These are phyloP conservation scores for Sarcophaga variegata DNA, from an alignment of 2,888 invertebrate species.

Conservation along the genomic window DNA sequence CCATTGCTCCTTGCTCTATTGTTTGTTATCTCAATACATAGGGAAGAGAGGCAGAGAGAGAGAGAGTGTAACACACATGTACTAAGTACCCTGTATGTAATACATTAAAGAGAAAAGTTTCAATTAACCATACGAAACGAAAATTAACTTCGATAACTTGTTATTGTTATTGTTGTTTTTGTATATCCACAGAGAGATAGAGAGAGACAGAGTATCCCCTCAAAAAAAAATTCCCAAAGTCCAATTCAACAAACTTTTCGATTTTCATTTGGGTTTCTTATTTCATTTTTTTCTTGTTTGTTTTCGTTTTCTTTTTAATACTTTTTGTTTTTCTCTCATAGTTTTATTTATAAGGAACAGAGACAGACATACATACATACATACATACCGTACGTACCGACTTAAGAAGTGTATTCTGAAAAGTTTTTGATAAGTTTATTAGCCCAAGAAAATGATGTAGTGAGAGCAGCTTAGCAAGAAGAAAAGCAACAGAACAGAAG, in stretches of 20 bases:
- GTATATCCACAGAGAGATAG: no score
- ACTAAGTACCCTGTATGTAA: neutral
- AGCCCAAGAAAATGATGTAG: constrained; percentile 14
- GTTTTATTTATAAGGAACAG: constrained; percentile 6
- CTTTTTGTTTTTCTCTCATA: neutral
- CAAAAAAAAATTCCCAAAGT: constrained; percentile 38
- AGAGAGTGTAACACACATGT: neutral
- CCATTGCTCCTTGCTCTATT: no score
- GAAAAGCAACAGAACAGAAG: neutral
- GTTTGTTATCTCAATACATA: no score
- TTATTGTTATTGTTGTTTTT: neutral
- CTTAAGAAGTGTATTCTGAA: neutral
- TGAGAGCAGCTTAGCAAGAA: neutral
- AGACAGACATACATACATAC: neutral
- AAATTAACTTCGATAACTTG: constrained; percentile 54
- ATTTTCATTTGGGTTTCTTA: constrained; percentile 41
- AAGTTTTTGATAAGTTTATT: constrained; percentile 58
- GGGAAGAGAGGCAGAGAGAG: neutral
- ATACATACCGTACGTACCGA: no score
- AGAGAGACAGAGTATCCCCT: neutral
- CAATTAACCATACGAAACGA: constrained; percentile 62
- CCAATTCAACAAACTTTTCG: constrained; percentile 55
- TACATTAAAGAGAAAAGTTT: constrained; percentile 50
- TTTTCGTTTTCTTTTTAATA: constrained; percentile 2
- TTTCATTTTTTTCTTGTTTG: neutral